phyloP scores from a whole-genome alignment of 2,797 vertebrate genomes.

The Babyrousa celebensis region DNA sequence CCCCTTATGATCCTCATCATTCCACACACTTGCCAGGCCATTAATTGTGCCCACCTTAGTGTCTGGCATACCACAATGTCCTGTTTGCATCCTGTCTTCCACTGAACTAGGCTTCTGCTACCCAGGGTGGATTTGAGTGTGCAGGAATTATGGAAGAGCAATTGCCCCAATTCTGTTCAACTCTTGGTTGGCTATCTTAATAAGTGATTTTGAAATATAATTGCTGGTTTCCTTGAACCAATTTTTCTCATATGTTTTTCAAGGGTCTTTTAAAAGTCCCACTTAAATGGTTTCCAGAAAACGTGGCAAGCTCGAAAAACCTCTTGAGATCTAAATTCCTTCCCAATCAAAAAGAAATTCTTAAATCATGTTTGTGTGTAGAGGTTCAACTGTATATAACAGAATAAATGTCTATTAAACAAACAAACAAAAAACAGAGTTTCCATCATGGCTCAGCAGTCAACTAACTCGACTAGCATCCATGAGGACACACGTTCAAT shows the following conservation, averaged over 20 bases:
- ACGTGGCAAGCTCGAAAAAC: background rate
- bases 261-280: background rate
- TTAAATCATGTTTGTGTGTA: slow-evolving; percentile 64
- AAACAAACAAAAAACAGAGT: too few species aligned
- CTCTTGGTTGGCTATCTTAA: background rate
- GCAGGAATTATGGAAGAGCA: background rate
- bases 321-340: slow-evolving; percentile 14
- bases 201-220: background rate
- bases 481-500: too few species aligned
- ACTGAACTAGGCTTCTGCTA: background rate
- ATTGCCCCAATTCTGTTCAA: background rate
- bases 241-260: background rate
- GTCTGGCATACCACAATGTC: background rate
- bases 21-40: background rate
- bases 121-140: background rate
- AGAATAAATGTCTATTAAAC: slow-evolving; percentile 79
- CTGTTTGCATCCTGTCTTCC: background rate
- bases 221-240: background rate
- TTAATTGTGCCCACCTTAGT: background rate
- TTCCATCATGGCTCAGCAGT: too few species aligned
- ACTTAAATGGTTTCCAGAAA: slow-evolving; percentile 1
- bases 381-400: slow-evolving; percentile 43
- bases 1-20: background rate
- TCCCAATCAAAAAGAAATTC: background rate
- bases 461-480: too few species aligned